Evolutionary conservation across 2,113 vertebrate species (phyloP), one percentile per base, ranked within the genome.

Genomic region (Larimichthys crocea): DNA sequence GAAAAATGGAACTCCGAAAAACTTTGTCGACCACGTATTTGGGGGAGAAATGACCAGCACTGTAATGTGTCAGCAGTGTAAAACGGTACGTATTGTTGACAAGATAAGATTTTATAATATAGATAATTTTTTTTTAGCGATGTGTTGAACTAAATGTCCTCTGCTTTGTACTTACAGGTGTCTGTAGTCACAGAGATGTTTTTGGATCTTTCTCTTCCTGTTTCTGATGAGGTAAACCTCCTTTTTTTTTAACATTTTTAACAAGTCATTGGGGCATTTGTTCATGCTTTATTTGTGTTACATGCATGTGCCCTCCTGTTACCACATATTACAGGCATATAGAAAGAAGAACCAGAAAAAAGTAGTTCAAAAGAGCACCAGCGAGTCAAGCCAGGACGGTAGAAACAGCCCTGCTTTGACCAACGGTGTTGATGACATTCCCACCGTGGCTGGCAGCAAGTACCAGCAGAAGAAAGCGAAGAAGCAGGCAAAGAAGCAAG

Each of bases 401-500:
- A 90, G 92, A 74, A 94, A 92, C 40, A 94, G 93, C 35, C 83
- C 91, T 10, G 53, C 50, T 53, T 29, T 86, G 73, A 76, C 74
- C 69, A 91, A 86, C n/a, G 89, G 87, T 17, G 82, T 80, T 35
- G 95, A 94, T 31, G 96, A 96, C 10, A 16, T 76, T 59, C 87
- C 91, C 6, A 77, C 88, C 12, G 95, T 94, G 48, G 65, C 90
- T 0, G 76, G 89, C 60, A 98, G 96, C 92, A 99, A 99, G 85
- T 97, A 99, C 91, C 96, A 97, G 86, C 97, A 98, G 94, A 99
- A 99, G 87, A 99, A 99, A 86, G 96, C 93, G 8, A 99, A 99
- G 92, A 99, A 97, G 80, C 97, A 98, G 86, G 97, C 98, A 42
- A 99, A 94, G 92, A 99, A 97, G 85, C 97, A 97, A 90, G 96